Percentiles rank a stretch among this genome's conserved stretches.
phyloP scores from a whole-genome alignment of 2,113 vertebrate species.

The Heterochromis multidens region DNA sequence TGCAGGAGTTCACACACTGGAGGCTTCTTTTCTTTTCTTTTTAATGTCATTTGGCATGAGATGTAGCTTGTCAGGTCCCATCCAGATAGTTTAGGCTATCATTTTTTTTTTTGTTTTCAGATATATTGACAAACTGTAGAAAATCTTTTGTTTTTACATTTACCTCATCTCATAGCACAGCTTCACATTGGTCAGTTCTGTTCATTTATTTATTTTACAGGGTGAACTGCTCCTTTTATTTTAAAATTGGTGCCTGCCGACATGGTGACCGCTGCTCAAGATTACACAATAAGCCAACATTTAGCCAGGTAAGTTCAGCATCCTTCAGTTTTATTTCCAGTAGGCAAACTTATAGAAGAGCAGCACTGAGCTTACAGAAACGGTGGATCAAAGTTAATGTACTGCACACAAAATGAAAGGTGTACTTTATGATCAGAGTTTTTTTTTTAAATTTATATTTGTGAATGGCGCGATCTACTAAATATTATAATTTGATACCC shows the following conservation, averaged over 20 bases:
- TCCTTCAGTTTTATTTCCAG: background rate
- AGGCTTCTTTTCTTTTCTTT: background rate
- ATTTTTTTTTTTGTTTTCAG: background rate
- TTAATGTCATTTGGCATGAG: background rate
- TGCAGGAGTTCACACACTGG: background rate
- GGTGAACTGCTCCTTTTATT: conserved; percentile 99
- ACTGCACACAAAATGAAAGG: background rate
- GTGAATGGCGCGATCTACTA: background rate
- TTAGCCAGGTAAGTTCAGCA: conserved; percentile 84
- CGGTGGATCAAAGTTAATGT: background rate
- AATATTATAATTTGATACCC: background rate
- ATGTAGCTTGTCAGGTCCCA: background rate
- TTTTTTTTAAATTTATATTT: background rate
- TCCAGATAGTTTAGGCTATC: background rate
- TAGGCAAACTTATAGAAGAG: background rate
- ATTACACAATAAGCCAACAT: conserved; percentile 97
- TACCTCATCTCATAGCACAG: background rate
- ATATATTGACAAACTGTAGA: background rate
- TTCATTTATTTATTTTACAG: conserved; percentile 65
- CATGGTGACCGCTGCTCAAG: conserved; percentile 97
- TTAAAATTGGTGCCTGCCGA: conserved; percentile 98
- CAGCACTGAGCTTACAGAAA: background rate
- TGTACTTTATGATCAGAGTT: background rate
- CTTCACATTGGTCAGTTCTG: conserved; percentile 8
- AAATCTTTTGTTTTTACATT: background rate